Evolutionary conservation across 2,797 vertebrate genomes (phyloP).

Genomic region (Fratercula arctica): DNA sequence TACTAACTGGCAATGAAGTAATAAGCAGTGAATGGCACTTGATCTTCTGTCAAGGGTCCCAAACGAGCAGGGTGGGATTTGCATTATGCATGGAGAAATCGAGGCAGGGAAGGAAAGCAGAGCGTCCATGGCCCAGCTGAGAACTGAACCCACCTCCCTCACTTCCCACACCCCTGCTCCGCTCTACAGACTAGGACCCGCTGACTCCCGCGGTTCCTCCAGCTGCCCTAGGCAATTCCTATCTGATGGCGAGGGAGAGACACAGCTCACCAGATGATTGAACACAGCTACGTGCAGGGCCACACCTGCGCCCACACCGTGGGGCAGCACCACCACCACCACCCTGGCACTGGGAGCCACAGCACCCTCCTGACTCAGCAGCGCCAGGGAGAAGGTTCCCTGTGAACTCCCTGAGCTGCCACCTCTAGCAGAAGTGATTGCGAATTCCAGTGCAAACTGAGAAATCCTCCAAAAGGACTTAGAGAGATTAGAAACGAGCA

Average conservation of each 20-base stretch:
- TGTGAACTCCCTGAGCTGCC: neutral
- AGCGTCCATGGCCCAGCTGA: neutral
- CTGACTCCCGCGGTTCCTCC: neutral
- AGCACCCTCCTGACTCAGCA: conserved; percentile 3
- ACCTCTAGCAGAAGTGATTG: neutral
- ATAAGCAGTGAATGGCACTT: neutral
- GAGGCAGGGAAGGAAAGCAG: neutral
- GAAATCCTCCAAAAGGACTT: conserved; percentile 52
- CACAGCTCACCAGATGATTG: neutral
- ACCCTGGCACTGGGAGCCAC: neutral
- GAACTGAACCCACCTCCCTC: neutral
- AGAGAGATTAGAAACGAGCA: conserved; percentile 56
- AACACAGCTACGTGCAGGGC: neutral
- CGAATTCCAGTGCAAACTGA: conserved; percentile 34
- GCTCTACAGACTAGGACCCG: neutral
- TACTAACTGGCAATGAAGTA: neutral
- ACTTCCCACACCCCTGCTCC: neutral
- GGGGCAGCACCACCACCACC: neutral
- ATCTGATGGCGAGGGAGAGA: conserved; percentile 1
- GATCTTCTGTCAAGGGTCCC: neutral
- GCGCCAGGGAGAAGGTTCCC: neutral
- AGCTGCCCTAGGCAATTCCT: neutral
- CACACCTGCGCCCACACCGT: neutral
- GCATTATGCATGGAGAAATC: neutral
- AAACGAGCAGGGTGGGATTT: neutral